Evolutionary conservation across 2,888 invertebrate species (phyloP).

Genomic region (Marronus borbonicus): DNA sequence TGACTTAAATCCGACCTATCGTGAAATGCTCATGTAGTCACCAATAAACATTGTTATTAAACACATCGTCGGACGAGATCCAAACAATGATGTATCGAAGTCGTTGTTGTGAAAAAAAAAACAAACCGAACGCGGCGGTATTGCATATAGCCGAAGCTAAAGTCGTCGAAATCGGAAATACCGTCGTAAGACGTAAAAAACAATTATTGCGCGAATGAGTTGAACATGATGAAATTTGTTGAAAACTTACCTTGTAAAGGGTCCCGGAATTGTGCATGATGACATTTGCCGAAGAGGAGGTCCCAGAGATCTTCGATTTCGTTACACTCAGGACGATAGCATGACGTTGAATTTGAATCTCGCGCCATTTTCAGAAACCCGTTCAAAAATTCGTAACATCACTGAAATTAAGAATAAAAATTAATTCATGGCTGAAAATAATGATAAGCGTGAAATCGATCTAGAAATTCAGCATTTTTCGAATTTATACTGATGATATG

Average conservation of each 20-base stretch:
- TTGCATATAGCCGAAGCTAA: no score
- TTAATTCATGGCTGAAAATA: neutral
- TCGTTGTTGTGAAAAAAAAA: no score
- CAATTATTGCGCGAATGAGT: no score
- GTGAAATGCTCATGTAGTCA: neutral
- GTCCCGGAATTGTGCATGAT: slow-evolving; percentile 42
- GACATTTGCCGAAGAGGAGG: slow-evolving; percentile 39
- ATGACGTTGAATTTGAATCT: neutral
- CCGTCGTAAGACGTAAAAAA: no score
- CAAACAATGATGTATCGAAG: no score
- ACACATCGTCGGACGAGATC: no score
- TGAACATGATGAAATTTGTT: no score
- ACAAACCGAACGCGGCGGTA: no score
- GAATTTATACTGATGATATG: no score
- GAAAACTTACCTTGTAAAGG: slow-evolving; percentile 31
- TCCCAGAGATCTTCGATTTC: slow-evolving; percentile 11
- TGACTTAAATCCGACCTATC: slow-evolving; percentile 22
- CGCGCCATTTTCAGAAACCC: slow-evolving; percentile 20
- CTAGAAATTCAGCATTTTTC: no score
- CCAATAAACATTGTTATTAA: neutral
- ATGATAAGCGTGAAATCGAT: neutral
- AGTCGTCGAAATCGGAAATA: no score
- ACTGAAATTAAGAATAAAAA: slow-evolving; percentile 20
- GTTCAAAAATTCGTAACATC: slow-evolving; percentile 15
- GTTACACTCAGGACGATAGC: slow-evolving; percentile 17